Conservation (phyloP, 2,113 vertebrate genomes). For the Gopherus flavomarginatus region DNA sequence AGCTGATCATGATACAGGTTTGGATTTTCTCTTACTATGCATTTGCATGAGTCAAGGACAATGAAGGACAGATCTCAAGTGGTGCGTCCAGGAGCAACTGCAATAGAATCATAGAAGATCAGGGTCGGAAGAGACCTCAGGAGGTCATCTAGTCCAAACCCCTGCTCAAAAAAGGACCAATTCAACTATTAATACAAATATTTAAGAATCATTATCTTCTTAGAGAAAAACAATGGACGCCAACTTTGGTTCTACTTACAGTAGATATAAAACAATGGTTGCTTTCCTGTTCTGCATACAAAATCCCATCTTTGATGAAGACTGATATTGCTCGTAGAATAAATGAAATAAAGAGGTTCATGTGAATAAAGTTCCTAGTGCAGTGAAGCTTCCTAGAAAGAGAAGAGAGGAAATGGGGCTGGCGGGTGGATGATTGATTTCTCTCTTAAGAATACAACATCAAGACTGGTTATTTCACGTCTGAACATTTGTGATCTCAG, state of each 20-base stretch:
- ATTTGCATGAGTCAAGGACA: neutral
- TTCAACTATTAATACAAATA: no score
- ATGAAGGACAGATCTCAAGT: neutral
- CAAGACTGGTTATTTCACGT: neutral
- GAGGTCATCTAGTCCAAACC: no score
- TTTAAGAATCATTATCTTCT: neutral
- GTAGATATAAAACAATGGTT: conserved; percentile 92
- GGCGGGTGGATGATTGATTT: neutral
- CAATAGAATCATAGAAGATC: no score
- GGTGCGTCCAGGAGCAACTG: neutral
- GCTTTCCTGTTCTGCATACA: conserved; percentile 92
- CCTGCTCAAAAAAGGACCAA: no score
- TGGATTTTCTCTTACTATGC: neutral
- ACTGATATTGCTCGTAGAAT: conserved; percentile 96
- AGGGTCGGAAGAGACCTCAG: no score
- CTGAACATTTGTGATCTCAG: neutral
- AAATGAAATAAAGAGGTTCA: conserved; percentile 98
- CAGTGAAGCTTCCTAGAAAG: conserved; percentile 94
- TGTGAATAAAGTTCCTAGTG: conserved; percentile 99
- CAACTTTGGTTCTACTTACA: conserved; percentile 69
- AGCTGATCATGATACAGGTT: neutral
- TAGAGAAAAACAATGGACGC: neutral
- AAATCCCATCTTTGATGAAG: conserved; percentile 96
- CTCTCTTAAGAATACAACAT: accelerated
- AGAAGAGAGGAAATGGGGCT: neutral